Percentiles rank a stretch among this genome's conserved stretches.
phyloP scores from a whole-genome alignment of 35 echinoderm and acorn worm genomes.

The Patiria miniata region DNA sequence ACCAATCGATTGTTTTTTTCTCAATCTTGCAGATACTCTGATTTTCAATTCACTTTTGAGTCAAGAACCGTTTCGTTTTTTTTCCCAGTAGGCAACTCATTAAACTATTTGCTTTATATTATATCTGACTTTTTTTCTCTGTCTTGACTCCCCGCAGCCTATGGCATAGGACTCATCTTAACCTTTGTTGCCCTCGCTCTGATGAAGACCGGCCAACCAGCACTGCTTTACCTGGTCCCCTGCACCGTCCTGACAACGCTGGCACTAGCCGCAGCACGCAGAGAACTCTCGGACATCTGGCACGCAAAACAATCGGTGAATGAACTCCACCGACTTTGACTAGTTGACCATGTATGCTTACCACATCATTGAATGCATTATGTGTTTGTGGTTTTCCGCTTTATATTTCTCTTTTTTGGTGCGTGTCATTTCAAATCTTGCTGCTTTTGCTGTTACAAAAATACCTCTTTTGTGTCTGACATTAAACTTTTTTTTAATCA shows the following conservation, averaged over 20 bases:
- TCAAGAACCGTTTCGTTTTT: no score
- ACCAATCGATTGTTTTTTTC: no score
- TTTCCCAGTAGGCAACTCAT: no score
- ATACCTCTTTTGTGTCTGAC: no score
- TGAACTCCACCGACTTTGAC: conserved; percentile 34
- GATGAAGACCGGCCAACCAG: conserved; percentile 93
- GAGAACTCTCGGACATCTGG: conserved; percentile 81
- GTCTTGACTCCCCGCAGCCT: conserved; percentile 56
- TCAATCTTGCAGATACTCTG: no score
- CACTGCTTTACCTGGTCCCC: conserved; percentile 94
- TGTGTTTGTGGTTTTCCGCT: neutral
- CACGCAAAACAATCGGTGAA: conserved; percentile 66
- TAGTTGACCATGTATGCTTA: conserved; percentile 4
- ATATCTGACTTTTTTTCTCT: no score
- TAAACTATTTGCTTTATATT: no score
- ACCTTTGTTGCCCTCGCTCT: conserved; percentile 79
- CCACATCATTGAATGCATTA: neutral
- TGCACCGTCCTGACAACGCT: conserved; percentile 69
- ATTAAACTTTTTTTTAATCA: no score
- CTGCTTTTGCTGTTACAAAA: no score
- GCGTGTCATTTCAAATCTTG: neutral
- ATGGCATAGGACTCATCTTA: conserved; percentile 68
- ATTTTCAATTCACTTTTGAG: no score
- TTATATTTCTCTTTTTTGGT: neutral
- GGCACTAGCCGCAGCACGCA: conserved; percentile 39